Percentiles rank a stretch among this genome's conserved stretches.
phyloP scores from a whole-genome alignment of 1,140 invertebrate species.

The Ephestia elutella region DNA sequence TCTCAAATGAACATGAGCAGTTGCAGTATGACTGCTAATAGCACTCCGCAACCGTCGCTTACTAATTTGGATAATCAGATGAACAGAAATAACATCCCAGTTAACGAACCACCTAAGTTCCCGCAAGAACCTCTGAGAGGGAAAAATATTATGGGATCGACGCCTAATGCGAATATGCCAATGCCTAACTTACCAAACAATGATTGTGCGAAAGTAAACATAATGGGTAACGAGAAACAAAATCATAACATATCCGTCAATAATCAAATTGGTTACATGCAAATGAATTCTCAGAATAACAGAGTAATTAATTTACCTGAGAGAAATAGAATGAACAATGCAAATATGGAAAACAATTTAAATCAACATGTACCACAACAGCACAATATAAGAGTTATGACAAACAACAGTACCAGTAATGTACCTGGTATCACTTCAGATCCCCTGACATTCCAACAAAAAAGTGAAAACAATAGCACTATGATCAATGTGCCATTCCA shows the following conservation, averaged over 20 bases:
- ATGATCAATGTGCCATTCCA: slow-evolving; percentile 70
- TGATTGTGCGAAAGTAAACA: slow-evolving; percentile 64
- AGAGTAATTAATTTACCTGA: slow-evolving; percentile 69
- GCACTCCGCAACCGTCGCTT: slow-evolving; percentile 43
- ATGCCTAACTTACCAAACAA: slow-evolving; percentile 46
- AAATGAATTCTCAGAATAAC: slow-evolving; percentile 66
- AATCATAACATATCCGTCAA: slow-evolving; percentile 62
- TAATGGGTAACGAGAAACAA: slow-evolving; percentile 57
- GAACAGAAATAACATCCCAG: slow-evolving; percentile 45
- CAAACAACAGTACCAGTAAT: slow-evolving; percentile 54
- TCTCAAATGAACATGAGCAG: slow-evolving; percentile 62
- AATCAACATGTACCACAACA: slow-evolving; percentile 62
- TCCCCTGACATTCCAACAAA: slow-evolving; percentile 58
- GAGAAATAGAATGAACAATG: slow-evolving; percentile 55
- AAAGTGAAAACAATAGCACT: slow-evolving; percentile 51
- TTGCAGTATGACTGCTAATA: slow-evolving; percentile 51
- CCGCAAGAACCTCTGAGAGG: slow-evolving; percentile 49
- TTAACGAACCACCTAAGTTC: slow-evolving; percentile 58
- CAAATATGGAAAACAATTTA: slow-evolving; percentile 52
- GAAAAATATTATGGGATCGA: slow-evolving; percentile 56
- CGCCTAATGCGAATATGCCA: slow-evolving; percentile 39
- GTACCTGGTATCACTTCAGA: slow-evolving; percentile 46
- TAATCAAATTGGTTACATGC: slow-evolving; percentile 69
- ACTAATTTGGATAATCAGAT: slow-evolving; percentile 52
- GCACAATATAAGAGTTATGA: slow-evolving; percentile 66